Percentiles rank a stretch among this genome's conserved stretches.
These are phyloP conservation scores for Rhopalosiphum padi DNA, from an alignment of 1,140 invertebrate species.

Conservation along the genomic window DNA sequence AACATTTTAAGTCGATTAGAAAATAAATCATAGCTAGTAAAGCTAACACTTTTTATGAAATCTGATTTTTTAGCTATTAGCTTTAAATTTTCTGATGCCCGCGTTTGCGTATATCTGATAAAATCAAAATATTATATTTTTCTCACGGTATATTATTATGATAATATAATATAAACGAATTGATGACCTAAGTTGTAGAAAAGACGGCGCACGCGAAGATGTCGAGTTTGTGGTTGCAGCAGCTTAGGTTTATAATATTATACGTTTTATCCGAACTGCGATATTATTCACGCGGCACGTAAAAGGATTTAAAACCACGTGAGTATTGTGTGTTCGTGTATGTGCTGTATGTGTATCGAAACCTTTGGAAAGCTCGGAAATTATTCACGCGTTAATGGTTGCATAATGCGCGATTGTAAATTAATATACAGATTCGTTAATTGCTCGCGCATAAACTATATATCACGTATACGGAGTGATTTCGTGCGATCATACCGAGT, in stretches of 20 bases:
- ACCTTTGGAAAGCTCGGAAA: neutral
- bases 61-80: too few relatives aligned
- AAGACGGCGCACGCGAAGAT: too few relatives aligned
- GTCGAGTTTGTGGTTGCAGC: too few relatives aligned
- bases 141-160: too few relatives aligned
- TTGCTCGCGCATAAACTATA: neutral
- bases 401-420: neutral
- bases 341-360: neutral
- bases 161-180: too few relatives aligned
- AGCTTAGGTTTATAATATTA: neutral
- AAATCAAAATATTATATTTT: too few relatives aligned
- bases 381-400: constrained; percentile 2
- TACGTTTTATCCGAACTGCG: neutral
- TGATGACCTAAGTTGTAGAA: too few relatives aligned
- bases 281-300: neutral
- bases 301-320: neutral
- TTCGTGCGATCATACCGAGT: neutral
- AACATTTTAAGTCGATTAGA: too few relatives aligned
- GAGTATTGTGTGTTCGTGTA: neutral
- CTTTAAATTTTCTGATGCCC: too few relatives aligned
- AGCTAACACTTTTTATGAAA: too few relatives aligned
- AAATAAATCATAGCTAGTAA: too few relatives aligned
- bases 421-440: neutral
- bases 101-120: too few relatives aligned
- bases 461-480: neutral